Conservation (phyloP, 2,797 vertebrate genomes). For the Coccyzus lansbergi region DNA sequence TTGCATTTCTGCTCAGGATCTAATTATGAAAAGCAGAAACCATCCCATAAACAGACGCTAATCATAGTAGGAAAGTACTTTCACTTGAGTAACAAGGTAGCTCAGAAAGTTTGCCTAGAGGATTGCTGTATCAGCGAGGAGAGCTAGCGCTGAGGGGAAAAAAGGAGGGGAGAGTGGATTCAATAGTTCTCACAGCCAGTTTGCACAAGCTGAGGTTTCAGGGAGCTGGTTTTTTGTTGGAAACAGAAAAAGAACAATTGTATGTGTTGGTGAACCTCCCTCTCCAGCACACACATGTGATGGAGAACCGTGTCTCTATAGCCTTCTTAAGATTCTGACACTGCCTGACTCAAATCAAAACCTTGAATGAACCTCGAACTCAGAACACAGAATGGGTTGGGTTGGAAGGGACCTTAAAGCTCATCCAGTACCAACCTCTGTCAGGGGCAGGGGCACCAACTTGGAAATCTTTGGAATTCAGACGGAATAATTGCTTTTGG, state of each 20-base stretch:
- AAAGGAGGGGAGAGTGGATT: not conserved
- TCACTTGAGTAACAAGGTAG: constrained; percentile 59
- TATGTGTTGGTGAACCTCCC: not conserved
- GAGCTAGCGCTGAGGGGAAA: not conserved
- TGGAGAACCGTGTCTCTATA: not conserved
- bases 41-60: constrained; percentile 76
- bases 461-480: not conserved
- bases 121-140: not conserved
- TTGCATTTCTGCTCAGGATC: constrained; percentile 75
- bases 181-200: not conserved
- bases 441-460: not conserved
- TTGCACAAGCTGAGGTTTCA: not conserved
- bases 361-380: not conserved
- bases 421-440: too few relatives aligned
- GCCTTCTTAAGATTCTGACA: not conserved
- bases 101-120: constrained; percentile 51
- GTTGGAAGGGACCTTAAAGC: too few relatives aligned
- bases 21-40: constrained; percentile 77
- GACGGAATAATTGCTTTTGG: not conserved
- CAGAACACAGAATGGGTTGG: too few relatives aligned
- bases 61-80: constrained; percentile 67
- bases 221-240: not conserved
- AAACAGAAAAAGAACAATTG: not conserved
- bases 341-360: not conserved
- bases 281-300: accelerated